phyloP scores from a whole-genome alignment of 2,888 invertebrate genomes.

The Chydorus sphaericus region DNA sequence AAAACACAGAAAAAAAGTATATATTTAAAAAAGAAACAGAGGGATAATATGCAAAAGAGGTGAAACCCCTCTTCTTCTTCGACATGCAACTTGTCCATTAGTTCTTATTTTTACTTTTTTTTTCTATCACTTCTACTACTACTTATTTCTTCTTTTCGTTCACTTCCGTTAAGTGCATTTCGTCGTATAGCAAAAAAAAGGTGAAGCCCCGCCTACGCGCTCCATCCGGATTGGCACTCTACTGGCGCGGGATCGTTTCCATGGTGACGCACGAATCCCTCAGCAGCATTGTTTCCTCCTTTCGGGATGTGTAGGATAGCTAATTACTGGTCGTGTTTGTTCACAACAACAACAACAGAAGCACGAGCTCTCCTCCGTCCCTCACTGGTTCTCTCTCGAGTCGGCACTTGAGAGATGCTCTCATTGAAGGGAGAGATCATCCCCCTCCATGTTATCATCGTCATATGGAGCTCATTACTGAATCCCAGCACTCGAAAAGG shows the following conservation, averaged over 20 bases:
- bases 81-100: slow-evolving; percentile 6
- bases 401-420: not conserved
- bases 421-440: not conserved
- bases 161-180: not conserved
- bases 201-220: too few species aligned
- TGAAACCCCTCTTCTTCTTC: not conserved
- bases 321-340: not conserved
- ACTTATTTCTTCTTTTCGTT: not conserved
- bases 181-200: not conserved
- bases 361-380: not conserved
- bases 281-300: too few species aligned
- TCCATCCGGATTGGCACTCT: too few species aligned
- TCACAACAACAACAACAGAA: not conserved
- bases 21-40: not conserved
- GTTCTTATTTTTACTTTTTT: not conserved
- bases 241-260: too few species aligned
- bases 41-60: slow-evolving; percentile 4
- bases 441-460: not conserved
- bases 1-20: not conserved
- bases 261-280: too few species aligned
- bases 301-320: not conserved
- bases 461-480: too few species aligned
- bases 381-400: too few species aligned
- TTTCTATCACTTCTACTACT: too few species aligned
- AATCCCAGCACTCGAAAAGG: too few species aligned